phyloP scores from a whole-genome alignment of 2,113 vertebrate genomes.

The Corythaixoides concolor region DNA sequence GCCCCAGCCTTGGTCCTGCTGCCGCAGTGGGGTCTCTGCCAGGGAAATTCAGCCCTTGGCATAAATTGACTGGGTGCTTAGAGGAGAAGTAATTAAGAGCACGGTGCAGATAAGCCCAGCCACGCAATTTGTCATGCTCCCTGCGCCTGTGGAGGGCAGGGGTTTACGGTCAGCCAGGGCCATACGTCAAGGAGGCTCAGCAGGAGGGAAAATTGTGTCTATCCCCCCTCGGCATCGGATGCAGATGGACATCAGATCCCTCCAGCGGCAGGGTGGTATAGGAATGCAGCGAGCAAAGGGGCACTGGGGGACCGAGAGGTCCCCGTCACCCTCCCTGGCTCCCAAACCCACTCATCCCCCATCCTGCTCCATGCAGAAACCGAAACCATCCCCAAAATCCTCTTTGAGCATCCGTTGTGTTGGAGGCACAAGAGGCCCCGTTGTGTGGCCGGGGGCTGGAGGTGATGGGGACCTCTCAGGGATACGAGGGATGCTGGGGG shows the following conservation, averaged over 20 bases:
- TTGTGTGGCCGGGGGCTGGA: background rate
- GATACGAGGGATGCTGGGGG: background rate
- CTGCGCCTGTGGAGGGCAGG: accelerated
- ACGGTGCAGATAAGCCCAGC: accelerated
- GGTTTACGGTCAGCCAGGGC: background rate
- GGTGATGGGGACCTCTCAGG: accelerated
- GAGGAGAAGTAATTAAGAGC: background rate
- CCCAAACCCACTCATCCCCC: background rate
- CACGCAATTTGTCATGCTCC: accelerated
- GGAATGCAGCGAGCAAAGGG: background rate
- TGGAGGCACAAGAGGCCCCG: accelerated
- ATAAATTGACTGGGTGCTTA: background rate
- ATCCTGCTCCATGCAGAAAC: background rate
- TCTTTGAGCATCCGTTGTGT: accelerated
- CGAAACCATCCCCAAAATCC: background rate
- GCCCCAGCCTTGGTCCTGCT: background rate
- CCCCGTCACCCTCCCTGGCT: background rate
- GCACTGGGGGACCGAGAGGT: accelerated
- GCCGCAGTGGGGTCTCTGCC: background rate
- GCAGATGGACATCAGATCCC: accelerated
- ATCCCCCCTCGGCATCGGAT: accelerated
- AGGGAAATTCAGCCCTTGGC: background rate
- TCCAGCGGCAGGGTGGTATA: accelerated
- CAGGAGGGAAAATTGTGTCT: background rate
- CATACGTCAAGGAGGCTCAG: accelerated